Conservation (phyloP, 2,113 vertebrate species). For the Coryphaenoides rupestris region DNA sequence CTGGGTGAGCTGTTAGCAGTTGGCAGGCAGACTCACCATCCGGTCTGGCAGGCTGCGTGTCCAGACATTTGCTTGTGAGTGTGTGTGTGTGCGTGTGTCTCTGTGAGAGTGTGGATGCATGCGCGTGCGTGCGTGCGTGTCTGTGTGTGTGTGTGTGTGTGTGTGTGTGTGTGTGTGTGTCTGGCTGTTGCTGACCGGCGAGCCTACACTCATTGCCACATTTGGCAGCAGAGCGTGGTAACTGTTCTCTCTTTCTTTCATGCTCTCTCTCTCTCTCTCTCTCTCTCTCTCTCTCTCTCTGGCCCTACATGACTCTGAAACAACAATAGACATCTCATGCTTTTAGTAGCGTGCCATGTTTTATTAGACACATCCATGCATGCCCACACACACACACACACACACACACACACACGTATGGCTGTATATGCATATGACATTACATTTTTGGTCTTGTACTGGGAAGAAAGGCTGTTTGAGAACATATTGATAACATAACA, state of each 20-base stretch:
- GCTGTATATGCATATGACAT: too few species aligned
- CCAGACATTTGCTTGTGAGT: constrained; percentile 8
- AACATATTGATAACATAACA: too few species aligned
- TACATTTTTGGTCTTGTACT: too few species aligned
- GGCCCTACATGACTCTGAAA: not conserved
- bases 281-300: constrained; percentile 25
- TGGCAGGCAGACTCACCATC: constrained; percentile 66
- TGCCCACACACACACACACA: too few species aligned
- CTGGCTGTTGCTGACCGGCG: constrained; percentile 42
- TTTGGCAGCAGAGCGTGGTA: constrained; percentile 47
- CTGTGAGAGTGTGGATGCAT: too few species aligned
- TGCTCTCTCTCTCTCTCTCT: not conserved
- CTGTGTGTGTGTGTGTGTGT: constrained; percentile 6
- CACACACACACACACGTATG: too few species aligned
- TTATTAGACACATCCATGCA: too few species aligned
- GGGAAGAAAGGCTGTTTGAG: too few species aligned
- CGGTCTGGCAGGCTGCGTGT: constrained; percentile 61
- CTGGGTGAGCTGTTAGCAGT: constrained; percentile 66
- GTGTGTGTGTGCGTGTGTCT: constrained; percentile 23
- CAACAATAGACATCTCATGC: constrained; percentile 10
- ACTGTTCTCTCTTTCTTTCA: constrained; percentile 1
- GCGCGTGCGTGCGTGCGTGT: too few species aligned
- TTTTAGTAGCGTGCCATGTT: not conserved
- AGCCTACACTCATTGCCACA: constrained; percentile 60
- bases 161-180: not conserved